Conservation (phyloP, 2,113 vertebrate species). For the Notechis scutatus region DNA sequence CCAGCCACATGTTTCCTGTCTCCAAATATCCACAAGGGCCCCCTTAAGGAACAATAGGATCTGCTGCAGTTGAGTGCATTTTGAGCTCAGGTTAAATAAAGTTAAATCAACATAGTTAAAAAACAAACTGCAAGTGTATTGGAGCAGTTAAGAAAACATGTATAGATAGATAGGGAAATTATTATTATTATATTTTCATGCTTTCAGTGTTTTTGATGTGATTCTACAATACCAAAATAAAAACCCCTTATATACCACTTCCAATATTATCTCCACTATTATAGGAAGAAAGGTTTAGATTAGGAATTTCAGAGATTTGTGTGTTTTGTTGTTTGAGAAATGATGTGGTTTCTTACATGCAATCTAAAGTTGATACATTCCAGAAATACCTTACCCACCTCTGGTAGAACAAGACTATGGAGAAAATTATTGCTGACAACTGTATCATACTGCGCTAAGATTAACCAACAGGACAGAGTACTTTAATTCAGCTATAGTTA, state of each 20-base stretch:
- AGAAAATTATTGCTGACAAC: not conserved
- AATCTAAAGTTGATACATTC: not conserved
- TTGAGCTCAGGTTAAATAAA: not conserved
- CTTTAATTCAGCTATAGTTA: not conserved
- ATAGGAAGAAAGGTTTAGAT: not conserved
- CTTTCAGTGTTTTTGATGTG: not conserved
- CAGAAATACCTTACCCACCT: not conserved
- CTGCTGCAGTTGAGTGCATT: not conserved
- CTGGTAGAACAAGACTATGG: not conserved
- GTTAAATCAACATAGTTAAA: slow-evolving; percentile 35
- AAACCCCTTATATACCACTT: not conserved
- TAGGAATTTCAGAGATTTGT: not conserved
- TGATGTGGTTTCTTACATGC: not conserved
- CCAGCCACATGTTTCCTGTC: not conserved
- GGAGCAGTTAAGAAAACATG: slow-evolving; percentile 9
- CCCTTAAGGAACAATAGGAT: not conserved
- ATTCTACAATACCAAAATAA: not conserved
- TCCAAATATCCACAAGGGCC: not conserved
- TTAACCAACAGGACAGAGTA: not conserved
- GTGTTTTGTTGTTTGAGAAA: not conserved
- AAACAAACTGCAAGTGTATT: slow-evolving; percentile 30
- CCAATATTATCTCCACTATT: not conserved
- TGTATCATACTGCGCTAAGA: not conserved
- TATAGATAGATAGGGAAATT: not conserved
- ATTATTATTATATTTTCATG: not conserved